A percentile compares a stretch with the other conserved stretches of the same genome.
phyloP scores from a whole-genome alignment of 1,140 invertebrate species.

The Bombus fervidus region DNA sequence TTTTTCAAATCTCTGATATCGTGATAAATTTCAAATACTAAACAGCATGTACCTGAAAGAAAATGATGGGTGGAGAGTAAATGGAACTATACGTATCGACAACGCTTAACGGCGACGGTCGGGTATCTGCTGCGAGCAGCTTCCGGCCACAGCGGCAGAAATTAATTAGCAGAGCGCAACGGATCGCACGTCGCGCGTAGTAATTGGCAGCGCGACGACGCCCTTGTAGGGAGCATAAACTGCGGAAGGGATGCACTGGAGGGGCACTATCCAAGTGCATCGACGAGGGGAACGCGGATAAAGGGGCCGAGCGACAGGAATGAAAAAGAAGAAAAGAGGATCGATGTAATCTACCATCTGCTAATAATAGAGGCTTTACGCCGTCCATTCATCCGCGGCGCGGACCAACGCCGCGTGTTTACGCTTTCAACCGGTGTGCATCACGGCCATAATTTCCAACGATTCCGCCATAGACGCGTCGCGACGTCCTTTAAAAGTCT shows the following conservation, averaged over 20 bases:
- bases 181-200: constrained; percentile 68
- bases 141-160: constrained; percentile 66
- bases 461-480: neutral
- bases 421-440: constrained; percentile 31
- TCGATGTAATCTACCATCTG: constrained; percentile 82
- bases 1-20: neutral
- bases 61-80: neutral
- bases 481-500: neutral
- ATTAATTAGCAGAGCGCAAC: constrained; percentile 78
- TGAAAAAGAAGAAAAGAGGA: constrained; percentile 70
- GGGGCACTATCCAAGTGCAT: constrained; percentile 57
- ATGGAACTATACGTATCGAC: neutral
- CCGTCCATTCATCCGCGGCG: constrained; percentile 74
- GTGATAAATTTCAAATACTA: too few relatives aligned
- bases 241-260: constrained; percentile 60
- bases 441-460: constrained; percentile 15
- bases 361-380: constrained; percentile 80
- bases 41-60: neutral
- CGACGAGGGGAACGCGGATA: constrained; percentile 58
- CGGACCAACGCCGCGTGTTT: constrained; percentile 51
- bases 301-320: constrained; percentile 62
- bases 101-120: neutral
- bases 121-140: constrained; percentile 26
- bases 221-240: constrained; percentile 78
- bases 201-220: constrained; percentile 79